A percentile compares a stretch with the other conserved stretches of the same genome.
Evolutionary conservation across 2,888 invertebrate genomes (phyloP).

Genomic region (Oxytorus armatus): DNA sequence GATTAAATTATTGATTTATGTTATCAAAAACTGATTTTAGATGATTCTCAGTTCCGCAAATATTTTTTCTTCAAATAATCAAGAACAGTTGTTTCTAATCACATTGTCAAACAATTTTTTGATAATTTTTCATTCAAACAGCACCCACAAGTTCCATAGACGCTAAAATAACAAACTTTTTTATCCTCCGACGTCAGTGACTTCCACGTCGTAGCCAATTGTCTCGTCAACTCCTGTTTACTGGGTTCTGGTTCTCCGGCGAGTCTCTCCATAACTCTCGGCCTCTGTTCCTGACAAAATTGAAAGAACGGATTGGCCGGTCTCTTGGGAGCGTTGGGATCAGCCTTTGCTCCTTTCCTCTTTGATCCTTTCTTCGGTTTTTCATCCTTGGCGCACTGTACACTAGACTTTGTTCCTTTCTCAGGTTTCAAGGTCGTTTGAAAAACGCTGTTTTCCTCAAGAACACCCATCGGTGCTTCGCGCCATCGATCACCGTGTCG

Average conservation of each 20-base stretch:
- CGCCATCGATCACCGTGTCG: constrained; percentile 90
- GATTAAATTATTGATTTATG: no score
- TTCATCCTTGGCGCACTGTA: constrained; percentile 76
- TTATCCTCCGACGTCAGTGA: constrained; percentile 89
- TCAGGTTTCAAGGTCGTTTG: constrained; percentile 80
- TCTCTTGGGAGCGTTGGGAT: constrained; percentile 92
- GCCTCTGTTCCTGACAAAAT: constrained; percentile 92
- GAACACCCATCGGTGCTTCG: constrained; percentile 87
- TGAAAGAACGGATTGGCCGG: constrained; percentile 93
- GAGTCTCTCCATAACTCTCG: constrained; percentile 89
- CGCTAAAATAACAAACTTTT: constrained; percentile 85
- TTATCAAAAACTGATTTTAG: neutral
- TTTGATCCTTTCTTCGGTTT: constrained; percentile 86
- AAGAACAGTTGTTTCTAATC: no score
- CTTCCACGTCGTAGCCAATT: constrained; percentile 91
- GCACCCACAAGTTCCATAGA: no score
- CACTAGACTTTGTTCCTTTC: constrained; percentile 76
- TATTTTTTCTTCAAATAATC: neutral
- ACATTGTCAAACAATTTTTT: no score
- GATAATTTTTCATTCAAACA: neutral
- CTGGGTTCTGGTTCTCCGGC: constrained; percentile 89
- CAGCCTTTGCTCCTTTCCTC: constrained; percentile 87
- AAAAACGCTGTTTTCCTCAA: constrained; percentile 82
- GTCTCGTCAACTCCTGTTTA: constrained; percentile 91
- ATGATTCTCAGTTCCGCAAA: neutral